A percentile compares a stretch with the other conserved stretches of the same genome.
phyloP scores from a whole-genome alignment of 1,140 invertebrate genomes.

The Papilio glaucus region DNA sequence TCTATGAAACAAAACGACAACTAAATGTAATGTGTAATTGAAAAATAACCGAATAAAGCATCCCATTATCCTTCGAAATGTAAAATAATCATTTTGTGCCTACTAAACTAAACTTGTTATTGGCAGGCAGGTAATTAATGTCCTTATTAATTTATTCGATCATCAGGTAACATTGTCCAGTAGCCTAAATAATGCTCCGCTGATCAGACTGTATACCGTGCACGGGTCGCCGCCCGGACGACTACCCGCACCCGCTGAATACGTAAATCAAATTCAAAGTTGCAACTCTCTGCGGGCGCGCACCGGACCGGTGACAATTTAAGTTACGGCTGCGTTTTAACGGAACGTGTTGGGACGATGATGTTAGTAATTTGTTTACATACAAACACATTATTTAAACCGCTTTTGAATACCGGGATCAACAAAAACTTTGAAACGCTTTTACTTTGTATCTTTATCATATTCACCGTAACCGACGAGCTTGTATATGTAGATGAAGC shows the following conservation, averaged over 20 bases:
- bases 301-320: slow-evolving; percentile 31
- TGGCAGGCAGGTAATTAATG: not conserved
- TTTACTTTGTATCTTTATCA: no score
- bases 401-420: no score
- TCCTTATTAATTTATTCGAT: not conserved
- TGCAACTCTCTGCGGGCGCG: slow-evolving; percentile 27
- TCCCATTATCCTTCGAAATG: no score
- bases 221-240: not conserved
- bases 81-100: no score
- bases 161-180: slow-evolving; percentile 3
- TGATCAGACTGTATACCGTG: not conserved
- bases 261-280: slow-evolving; percentile 45
- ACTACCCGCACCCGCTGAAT: slow-evolving; percentile 13
- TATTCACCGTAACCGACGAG: no score
- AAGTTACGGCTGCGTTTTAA: slow-evolving; percentile 26
- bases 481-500: no score
- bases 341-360: not conserved
- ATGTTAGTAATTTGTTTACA: not conserved
- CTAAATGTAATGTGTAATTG: no score
- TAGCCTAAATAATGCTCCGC: not conserved
- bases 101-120: no score
- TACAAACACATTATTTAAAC: not conserved
- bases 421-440: no score
- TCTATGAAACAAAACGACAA: no score
- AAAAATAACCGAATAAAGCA: no score